These are phyloP conservation scores for Otus scops DNA, from an alignment of 2,797 vertebrate genomes.

Conservation along the genomic window DNA sequence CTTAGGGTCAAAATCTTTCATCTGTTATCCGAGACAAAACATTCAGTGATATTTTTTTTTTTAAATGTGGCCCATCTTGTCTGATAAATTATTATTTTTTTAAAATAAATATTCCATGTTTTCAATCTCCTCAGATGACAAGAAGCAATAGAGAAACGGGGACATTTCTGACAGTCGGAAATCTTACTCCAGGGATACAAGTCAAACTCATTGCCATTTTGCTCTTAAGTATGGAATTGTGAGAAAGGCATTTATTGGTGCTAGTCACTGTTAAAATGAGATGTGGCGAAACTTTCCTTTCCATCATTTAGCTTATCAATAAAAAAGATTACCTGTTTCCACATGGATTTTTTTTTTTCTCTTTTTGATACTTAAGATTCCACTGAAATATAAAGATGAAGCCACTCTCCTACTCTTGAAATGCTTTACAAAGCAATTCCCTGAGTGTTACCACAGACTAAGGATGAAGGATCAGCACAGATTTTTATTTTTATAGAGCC, in stretches of 20 bases:
- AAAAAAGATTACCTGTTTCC: not conserved
- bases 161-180: not conserved
- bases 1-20: not conserved
- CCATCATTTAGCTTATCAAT: not conserved
- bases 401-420: not conserved
- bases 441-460: not conserved
- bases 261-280: not conserved
- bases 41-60: not conserved
- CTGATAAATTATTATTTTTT: not conserved
- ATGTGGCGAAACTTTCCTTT: not conserved
- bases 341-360: not conserved
- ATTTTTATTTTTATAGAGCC: not conserved
- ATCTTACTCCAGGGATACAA: not conserved
- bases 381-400: not conserved
- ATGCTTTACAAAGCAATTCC: not conserved
- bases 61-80: not conserved
- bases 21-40: not conserved
- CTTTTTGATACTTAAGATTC: not conserved
- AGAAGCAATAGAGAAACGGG: not conserved
- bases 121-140: not conserved
- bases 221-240: not conserved
- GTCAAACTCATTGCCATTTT: accelerated
- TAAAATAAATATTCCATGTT: accelerated
- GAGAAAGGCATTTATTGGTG: not conserved
- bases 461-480: not conserved